phyloP scores from a whole-genome alignment of 2,113 vertebrate genomes.

The Thinocorus orbignyianus region DNA sequence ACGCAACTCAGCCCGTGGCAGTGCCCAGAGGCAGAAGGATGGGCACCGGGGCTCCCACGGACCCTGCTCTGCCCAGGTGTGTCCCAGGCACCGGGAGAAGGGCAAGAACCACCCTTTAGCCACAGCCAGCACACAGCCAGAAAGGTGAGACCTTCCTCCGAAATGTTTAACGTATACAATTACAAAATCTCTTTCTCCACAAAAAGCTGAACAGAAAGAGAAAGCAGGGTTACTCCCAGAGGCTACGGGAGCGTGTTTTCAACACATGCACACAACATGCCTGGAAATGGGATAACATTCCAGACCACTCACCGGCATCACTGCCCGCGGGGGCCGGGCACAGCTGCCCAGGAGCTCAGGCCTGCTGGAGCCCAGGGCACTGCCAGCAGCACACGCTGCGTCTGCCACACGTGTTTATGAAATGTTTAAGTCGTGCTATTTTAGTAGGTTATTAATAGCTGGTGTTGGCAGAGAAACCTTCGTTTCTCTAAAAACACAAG shows the following conservation, averaged over 20 bases:
- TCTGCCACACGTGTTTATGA: background rate
- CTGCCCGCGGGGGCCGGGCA: background rate
- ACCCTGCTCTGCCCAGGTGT: background rate
- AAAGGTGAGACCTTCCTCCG: background rate
- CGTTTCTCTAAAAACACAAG: background rate
- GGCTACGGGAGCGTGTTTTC: background rate
- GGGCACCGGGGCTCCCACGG: background rate
- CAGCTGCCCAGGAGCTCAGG: background rate
- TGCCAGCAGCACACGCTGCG: background rate
- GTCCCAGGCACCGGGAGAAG: background rate
- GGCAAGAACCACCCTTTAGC: background rate
- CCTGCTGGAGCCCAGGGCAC: background rate
- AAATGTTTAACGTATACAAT: fast-evolving
- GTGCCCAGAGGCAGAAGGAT: background rate
- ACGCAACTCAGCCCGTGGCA: too few species aligned
- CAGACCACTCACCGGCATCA: background rate
- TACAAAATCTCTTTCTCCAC: background rate
- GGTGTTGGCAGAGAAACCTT: background rate
- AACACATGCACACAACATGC: background rate
- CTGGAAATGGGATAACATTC: slow-evolving; percentile 10
- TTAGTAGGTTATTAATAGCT: background rate
- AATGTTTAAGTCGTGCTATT: background rate
- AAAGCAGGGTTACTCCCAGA: background rate
- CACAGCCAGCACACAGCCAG: background rate
- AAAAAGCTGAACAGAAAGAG: background rate